Evolutionary conservation across 1,140 invertebrate genomes (phyloP).

Genomic region (Proctacanthus coquilletti): DNA sequence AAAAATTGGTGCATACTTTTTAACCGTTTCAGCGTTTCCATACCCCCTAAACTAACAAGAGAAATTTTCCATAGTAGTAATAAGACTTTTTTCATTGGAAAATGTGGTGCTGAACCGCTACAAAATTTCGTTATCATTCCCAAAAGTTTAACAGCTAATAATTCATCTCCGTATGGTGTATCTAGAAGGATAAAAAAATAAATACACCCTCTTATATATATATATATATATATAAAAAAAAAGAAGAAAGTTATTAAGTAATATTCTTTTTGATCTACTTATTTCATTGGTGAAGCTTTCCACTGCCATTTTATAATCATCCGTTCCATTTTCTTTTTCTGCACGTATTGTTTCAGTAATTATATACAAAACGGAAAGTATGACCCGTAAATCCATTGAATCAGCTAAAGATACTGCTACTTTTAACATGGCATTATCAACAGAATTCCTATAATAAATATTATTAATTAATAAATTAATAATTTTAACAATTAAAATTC

Average conservation of each 20-base stretch:
- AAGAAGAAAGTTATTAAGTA: too few species aligned
- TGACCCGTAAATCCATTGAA: constrained; percentile 79
- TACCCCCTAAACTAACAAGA: constrained; percentile 77
- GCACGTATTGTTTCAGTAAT: constrained; percentile 82
- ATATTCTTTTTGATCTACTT: too few species aligned
- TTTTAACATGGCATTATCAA: constrained; percentile 66
- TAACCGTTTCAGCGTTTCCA: constrained; percentile 56
- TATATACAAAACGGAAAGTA: constrained; percentile 85
- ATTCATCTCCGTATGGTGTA: constrained; percentile 52
- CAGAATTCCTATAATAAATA: constrained; percentile 44
- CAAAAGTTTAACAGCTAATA: constrained; percentile 75
- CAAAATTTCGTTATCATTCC: constrained; percentile 91
- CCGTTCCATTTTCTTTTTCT: constrained; percentile 40
- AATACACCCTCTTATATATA: too few species aligned
- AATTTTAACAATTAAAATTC: too few species aligned
- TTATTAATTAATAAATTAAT: constrained; percentile 5
- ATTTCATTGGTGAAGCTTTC: constrained; percentile 69
- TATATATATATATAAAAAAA: too few species aligned
- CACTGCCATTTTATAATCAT: constrained; percentile 53
- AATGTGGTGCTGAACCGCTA: constrained; percentile 84
- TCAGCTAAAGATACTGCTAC: constrained; percentile 80
- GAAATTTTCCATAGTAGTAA: constrained; percentile 93
- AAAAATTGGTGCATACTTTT: constrained; percentile 44
- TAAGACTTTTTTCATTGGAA: constrained; percentile 95
- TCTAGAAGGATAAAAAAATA: too few species aligned